phyloP scores from a whole-genome alignment of 1,140 invertebrate genomes.

The Melitaea cinxia region DNA sequence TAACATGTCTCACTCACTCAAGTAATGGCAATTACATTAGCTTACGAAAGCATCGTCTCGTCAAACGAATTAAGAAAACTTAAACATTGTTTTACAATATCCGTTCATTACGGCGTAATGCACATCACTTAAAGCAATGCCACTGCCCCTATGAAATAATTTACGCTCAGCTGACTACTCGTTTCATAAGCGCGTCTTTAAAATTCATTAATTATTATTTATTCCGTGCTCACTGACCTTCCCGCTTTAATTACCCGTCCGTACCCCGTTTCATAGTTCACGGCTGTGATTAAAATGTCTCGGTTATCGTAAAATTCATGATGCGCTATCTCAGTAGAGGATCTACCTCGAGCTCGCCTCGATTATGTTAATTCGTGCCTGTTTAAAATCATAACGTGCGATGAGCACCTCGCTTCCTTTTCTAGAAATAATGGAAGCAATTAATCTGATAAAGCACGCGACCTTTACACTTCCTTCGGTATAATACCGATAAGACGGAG shows the following conservation, averaged over 20 bases:
- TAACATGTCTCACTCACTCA: conserved; percentile 5
- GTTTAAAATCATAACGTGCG: conserved; percentile 73
- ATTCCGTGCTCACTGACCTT: conserved; percentile 78
- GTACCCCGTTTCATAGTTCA: conserved; percentile 75
- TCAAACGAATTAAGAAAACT: conserved; percentile 32
- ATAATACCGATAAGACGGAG: conserved; percentile 54
- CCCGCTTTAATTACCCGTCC: conserved; percentile 69
- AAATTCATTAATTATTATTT: conserved; percentile 77
- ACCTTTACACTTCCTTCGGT: conserved; percentile 76
- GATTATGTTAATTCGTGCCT: conserved; percentile 67
- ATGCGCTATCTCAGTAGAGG: conserved; percentile 50
- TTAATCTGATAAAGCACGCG: conserved; percentile 73
- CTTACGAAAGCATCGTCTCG: conserved; percentile 25
- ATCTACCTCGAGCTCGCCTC: conserved; percentile 55
- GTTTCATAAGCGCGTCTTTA: conserved; percentile 74
- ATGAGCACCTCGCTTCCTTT: conserved; percentile 62
- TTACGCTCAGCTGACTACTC: conserved; percentile 71
- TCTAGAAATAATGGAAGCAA: conserved; percentile 66
- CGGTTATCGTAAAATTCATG: conserved; percentile 60
- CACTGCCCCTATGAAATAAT: conserved; percentile 75
- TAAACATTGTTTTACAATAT: conserved; percentile 53
- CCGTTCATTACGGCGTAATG: conserved; percentile 56
- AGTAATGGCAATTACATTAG: conserved; percentile 13
- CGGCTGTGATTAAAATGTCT: conserved; percentile 78
- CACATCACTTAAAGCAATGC: conserved; percentile 62